phyloP scores from a whole-genome alignment of 2,888 invertebrate species.

The Coronaproctus castanopsis region DNA sequence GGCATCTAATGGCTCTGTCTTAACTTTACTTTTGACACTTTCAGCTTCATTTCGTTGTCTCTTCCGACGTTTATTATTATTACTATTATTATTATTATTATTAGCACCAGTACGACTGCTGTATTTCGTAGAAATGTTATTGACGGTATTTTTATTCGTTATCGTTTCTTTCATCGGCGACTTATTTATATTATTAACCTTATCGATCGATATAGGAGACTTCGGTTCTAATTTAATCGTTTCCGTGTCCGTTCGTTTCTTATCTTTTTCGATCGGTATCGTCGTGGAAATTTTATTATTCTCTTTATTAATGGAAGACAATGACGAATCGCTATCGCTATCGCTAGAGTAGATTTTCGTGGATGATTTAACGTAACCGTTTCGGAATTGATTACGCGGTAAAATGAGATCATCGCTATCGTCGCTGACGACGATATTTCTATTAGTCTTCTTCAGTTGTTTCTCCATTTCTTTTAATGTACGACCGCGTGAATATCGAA shows the following conservation, averaged over 20 bases:
- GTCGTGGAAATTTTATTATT: background rate
- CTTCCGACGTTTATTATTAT: too few relatives aligned
- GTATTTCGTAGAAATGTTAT: background rate
- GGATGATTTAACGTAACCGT: background rate
- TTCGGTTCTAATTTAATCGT: too few relatives aligned
- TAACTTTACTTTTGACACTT: constrained; percentile 19
- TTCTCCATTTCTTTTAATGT: background rate
- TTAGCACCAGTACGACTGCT: too few relatives aligned
- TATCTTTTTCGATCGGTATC: too few relatives aligned
- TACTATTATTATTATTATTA: too few relatives aligned
- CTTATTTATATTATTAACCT: background rate
- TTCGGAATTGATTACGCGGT: background rate
- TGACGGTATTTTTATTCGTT: background rate
- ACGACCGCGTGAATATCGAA: background rate
- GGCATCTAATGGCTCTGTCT: constrained; percentile 27
- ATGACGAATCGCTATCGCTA: constrained; percentile 42
- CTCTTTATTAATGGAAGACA: background rate
- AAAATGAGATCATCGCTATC: constrained; percentile 6
- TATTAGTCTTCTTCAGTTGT: background rate
- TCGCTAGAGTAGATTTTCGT: constrained; percentile 41
- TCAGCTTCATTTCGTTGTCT: constrained; percentile 33
- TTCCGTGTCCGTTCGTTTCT: too few relatives aligned
- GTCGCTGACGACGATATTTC: constrained; percentile 1
- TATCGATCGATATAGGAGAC: too few relatives aligned
- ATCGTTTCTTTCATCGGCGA: background rate